Evolutionary conservation across 2,797 vertebrate species (phyloP).

Genomic region (Lacerta agilis): DNA sequence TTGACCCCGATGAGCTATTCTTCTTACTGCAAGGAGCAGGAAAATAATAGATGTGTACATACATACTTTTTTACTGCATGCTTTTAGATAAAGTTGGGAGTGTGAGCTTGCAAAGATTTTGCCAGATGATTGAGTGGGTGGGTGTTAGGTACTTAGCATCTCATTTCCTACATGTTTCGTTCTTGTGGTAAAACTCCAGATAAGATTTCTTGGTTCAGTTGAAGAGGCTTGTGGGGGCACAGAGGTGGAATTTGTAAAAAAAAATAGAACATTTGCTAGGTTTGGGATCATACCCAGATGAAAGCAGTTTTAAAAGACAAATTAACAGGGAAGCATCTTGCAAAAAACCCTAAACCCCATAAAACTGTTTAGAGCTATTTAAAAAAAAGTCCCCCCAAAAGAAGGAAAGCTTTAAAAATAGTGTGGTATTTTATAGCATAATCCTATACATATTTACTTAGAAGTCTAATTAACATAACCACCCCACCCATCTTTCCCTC

Average conservation of each 20-base stretch:
- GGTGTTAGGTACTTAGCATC: neutral
- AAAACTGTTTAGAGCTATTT: too few relatives aligned
- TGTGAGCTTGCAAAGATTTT: neutral
- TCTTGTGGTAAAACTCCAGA: conserved; percentile 6
- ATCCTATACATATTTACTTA: neutral
- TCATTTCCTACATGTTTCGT: neutral
- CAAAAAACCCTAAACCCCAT: too few relatives aligned
- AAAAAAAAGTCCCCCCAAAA: too few relatives aligned
- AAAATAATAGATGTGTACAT: neutral
- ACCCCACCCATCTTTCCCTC: too few relatives aligned
- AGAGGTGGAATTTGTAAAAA: neutral
- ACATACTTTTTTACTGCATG: neutral
- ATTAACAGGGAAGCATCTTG: neutral
- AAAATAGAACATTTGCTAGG: neutral
- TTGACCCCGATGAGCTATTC: neutral
- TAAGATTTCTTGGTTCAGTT: neutral
- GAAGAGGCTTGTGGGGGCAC: neutral
- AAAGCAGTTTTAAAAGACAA: neutral
- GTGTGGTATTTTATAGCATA: neutral
- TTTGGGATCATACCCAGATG: neutral
- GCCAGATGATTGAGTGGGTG: conserved; percentile 1
- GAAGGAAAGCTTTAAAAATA: neutral
- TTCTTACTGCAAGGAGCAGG: neutral
- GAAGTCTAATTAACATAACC: neutral
- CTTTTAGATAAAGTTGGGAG: neutral